phyloP scores from a whole-genome alignment of 2,888 invertebrate species.

The Beris morrisii region DNA sequence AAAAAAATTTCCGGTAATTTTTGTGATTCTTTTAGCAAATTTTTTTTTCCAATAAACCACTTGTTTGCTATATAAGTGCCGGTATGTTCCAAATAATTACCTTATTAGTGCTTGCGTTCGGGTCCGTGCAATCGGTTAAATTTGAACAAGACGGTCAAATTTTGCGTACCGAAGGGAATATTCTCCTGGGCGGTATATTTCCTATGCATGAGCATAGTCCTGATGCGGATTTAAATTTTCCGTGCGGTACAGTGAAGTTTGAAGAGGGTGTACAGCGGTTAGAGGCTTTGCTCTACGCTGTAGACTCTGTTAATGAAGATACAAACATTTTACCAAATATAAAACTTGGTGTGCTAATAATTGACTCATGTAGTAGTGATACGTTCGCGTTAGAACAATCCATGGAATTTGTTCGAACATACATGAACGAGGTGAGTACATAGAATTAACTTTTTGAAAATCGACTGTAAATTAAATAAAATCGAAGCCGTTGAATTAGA shows the following conservation, averaged over 20 bases:
- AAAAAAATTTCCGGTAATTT: too few relatives aligned
- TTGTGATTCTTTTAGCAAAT: too few relatives aligned
- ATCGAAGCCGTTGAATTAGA: too few relatives aligned
- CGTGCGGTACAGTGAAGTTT: constrained; percentile 63
- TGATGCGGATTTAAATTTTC: constrained; percentile 51
- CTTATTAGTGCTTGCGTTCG: too few relatives aligned
- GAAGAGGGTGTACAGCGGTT: constrained; percentile 71
- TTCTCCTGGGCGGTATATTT: constrained; percentile 69
- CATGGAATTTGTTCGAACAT: constrained; percentile 66
- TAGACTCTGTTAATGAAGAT: constrained; percentile 67
- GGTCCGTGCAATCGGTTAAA: too few relatives aligned
- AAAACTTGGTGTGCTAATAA: constrained; percentile 62
- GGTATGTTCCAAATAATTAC: too few relatives aligned
- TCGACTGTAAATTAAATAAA: too few relatives aligned
- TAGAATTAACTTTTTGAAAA: too few relatives aligned
- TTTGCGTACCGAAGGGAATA: constrained; percentile 61
- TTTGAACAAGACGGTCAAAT: constrained; percentile 41
- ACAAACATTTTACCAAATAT: constrained; percentile 63
- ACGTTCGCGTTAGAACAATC: constrained; percentile 70
- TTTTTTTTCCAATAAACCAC: too few relatives aligned
- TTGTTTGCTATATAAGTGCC: too few relatives aligned
- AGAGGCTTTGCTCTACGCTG: constrained; percentile 69
- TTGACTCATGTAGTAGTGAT: constrained; percentile 68
- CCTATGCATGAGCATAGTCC: constrained; percentile 67
- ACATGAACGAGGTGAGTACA: constrained; percentile 60